Base-by-base conservation (phyloP, 2,113 vertebrate genomes). In the Sterrhoptilus dennistouni region DNA sequence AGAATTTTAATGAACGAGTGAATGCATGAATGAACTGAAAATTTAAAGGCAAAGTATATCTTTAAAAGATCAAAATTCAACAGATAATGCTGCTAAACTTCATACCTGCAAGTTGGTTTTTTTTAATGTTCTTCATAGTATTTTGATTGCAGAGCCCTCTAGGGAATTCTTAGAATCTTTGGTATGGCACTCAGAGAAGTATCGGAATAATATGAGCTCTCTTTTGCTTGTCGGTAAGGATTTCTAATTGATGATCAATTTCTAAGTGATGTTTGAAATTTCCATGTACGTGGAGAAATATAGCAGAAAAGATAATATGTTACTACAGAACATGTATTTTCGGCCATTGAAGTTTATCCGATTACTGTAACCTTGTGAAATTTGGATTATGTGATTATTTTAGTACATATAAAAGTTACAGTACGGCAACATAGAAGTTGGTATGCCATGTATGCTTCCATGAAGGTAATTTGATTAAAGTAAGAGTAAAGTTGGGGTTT, bases 171-270 rank as follows among this genome's bases (percentile, higher is more conserved):
- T 96, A 45, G 85, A 96, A 50, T 69, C 14, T 65, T 82, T 93
- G 65, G 9, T 97, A 4, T 97, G 96, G 97, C 96, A 97, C 0
- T 96, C 95, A 80, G 97, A 98, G 96, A 97, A 96, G 70, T 97
- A 89, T 59, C 78, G 8, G 87, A 90, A 94, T 89, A 88, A 93
- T 71, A 74, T 94, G 75, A 95, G 52, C 13, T 71, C 92, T 45
- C 76, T 97, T 94, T 94, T 97, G 36, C 92, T 96, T 82, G n/a
- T 89, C 11, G 98, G 98, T 98, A 97, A 97, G 96, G 50, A 94
- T 76, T 87, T 94, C 66, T 89, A 78, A 80, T 45, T 61, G n/a
- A 61, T 69, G 7, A 45, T 66, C 20, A 29, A 22, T 74, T 89
- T 93, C n/a, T 84, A 86, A 85, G 8, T 76, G 40, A 49, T 79